Evolutionary conservation across 2,888 invertebrate species (phyloP).

Genomic region (Tridacna crocea): DNA sequence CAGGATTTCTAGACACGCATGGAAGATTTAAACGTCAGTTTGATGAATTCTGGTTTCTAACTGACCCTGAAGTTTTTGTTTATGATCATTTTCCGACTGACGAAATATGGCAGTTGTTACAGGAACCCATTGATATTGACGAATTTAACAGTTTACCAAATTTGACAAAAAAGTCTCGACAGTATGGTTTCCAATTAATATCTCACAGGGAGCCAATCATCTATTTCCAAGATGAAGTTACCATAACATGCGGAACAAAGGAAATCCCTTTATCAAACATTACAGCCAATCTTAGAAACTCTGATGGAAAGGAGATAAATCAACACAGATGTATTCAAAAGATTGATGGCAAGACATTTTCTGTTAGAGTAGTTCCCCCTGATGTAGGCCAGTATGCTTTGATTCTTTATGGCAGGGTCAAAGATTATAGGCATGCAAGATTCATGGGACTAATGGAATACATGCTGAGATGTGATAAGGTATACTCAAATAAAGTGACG

Average conservation of each 20-base stretch:
- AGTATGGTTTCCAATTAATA: constrained; percentile 52
- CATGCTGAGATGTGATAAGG: constrained; percentile 49
- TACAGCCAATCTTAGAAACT: constrained; percentile 44
- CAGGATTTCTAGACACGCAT: constrained; percentile 51
- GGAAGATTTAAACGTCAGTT: constrained; percentile 61
- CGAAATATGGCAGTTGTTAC: constrained; percentile 68
- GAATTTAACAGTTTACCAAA: constrained; percentile 62
- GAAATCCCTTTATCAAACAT: constrained; percentile 59
- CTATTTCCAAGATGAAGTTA: constrained; percentile 55
- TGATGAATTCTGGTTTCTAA: constrained; percentile 75
- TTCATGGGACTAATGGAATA: constrained; percentile 58
- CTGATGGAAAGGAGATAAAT: constrained; percentile 39
- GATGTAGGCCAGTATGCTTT: constrained; percentile 58
- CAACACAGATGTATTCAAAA: constrained; percentile 55
- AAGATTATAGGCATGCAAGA: constrained; percentile 60
- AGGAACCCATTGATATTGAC: constrained; percentile 62
- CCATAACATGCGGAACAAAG: constrained; percentile 54
- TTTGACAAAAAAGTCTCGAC: constrained; percentile 56
- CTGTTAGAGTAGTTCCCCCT: constrained; percentile 63
- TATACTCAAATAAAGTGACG: constrained; percentile 34
- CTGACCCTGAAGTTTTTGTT: constrained; percentile 70
- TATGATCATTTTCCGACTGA: constrained; percentile 70
- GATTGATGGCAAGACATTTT: constrained; percentile 50
- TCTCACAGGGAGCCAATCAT: constrained; percentile 62
- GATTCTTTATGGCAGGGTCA: constrained; percentile 60